These are phyloP conservation scores for Heliocidaris tuberculata DNA, from an alignment of 35 echinoderm and acorn worm species.

Conservation along the genomic window DNA sequence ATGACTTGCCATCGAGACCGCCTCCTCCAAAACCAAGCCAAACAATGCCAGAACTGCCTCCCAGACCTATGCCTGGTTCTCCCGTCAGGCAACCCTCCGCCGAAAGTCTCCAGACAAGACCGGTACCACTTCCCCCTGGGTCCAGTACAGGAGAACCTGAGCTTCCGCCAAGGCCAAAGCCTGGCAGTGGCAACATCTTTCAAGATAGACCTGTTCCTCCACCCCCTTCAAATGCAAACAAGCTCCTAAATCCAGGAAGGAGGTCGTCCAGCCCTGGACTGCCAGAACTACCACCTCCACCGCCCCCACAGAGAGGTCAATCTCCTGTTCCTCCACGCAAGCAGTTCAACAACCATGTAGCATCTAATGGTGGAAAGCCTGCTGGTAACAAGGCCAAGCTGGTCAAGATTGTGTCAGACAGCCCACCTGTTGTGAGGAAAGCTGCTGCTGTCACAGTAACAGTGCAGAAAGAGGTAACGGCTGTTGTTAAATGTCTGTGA, in stretches of 20 bases:
- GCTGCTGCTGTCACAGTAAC: constrained; percentile 12
- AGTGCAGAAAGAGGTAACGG: constrained; percentile 9
- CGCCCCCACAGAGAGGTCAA: background rate
- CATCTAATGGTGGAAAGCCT: constrained; percentile 12
- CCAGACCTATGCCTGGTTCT: background rate
- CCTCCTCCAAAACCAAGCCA: constrained; percentile 41
- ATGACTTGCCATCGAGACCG: constrained; percentile 18
- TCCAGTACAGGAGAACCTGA: background rate
- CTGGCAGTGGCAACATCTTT: background rate
- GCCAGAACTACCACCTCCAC: constrained; percentile 29
- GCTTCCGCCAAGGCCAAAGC: constrained; percentile 3
- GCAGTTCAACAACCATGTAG: background rate
- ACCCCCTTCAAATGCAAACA: background rate
- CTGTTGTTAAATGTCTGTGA: background rate
- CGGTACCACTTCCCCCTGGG: background rate
- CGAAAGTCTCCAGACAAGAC: background rate
- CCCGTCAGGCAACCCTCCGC: background rate
- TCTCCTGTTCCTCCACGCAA: background rate
- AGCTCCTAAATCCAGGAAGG: background rate
- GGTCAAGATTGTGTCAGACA: constrained; percentile 2
- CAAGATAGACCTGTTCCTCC: constrained; percentile 12
- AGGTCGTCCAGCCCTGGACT: constrained; percentile 32
- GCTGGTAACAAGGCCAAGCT: constrained; percentile 36
- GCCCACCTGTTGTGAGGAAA: constrained; percentile 35
- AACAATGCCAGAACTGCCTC: constrained; percentile 38